phyloP scores from a whole-genome alignment of 1,140 invertebrate genomes.

The Metaphire vulgaris region DNA sequence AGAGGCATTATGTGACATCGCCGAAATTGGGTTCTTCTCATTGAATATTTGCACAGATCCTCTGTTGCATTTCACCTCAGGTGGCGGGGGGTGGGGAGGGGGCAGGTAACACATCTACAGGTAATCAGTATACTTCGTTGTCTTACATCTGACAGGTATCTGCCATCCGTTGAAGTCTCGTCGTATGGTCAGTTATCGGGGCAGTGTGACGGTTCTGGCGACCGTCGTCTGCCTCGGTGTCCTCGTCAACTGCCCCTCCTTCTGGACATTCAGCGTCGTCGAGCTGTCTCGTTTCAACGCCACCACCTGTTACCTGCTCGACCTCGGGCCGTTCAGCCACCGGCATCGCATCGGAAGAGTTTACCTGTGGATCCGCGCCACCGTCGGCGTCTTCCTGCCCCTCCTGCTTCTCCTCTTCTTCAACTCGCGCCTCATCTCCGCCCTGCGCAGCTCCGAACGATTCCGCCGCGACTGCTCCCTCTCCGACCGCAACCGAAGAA shows the following conservation, averaged over 20 bases:
- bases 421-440: conserved; percentile 10
- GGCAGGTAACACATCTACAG: too few species aligned
- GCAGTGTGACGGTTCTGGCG: not conserved
- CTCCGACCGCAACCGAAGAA: not conserved
- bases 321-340: conserved; percentile 4
- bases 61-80: too few species aligned
- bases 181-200: not conserved
- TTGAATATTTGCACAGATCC: too few species aligned
- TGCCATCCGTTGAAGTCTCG: conserved; percentile 18
- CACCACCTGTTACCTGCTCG: conserved; percentile 4
- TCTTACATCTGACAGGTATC: too few species aligned
- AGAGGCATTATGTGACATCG: too few species aligned
- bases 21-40: too few species aligned
- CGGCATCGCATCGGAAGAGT: not conserved
- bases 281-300: not conserved
- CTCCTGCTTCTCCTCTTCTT: conserved; percentile 16
- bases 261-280: conserved; percentile 3
- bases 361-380: not conserved
- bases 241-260: conserved; percentile 15
- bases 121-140: too few species aligned
- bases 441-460: conserved; percentile 2
- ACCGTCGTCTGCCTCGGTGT: not conserved
- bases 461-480: not conserved
- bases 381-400: not conserved
- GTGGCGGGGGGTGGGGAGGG: too few species aligned